phyloP scores from a whole-genome alignment of 2,888 invertebrate genomes.

The Acleris cristana region DNA sequence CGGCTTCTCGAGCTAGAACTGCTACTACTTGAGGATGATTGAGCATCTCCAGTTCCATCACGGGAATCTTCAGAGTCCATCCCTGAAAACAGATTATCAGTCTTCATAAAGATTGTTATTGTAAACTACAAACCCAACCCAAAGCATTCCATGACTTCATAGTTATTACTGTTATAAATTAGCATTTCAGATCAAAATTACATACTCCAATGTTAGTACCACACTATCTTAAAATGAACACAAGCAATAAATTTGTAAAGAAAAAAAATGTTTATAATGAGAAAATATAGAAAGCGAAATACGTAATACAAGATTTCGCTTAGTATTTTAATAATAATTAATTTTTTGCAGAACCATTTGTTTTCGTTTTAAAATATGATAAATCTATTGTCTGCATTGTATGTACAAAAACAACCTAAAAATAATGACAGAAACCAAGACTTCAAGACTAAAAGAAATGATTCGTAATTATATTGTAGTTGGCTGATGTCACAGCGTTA shows the following conservation, averaged over 20 bases:
- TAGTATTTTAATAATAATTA: not conserved
- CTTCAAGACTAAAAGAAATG: conserved; percentile 6
- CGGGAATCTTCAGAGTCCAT: conserved; percentile 86
- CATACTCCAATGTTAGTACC: conserved; percentile 29
- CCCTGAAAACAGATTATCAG: conserved; percentile 65
- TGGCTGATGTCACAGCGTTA: conserved; percentile 36
- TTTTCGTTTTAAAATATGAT: conserved; percentile 10
- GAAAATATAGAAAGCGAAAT: not conserved
- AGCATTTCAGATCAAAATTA: conserved; percentile 25
- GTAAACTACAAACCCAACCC: conserved; percentile 45
- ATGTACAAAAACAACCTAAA: conserved; percentile 26
- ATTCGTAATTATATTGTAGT: conserved; percentile 24
- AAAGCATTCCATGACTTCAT: conserved; percentile 41
- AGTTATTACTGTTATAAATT: conserved; percentile 23
- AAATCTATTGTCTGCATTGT: conserved; percentile 25
- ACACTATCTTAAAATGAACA: conserved; percentile 28
- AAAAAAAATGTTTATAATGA: conserved; percentile 12
- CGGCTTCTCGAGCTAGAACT: conserved; percentile 76
- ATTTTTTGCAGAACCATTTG: not conserved
- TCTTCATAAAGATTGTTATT: conserved; percentile 45
- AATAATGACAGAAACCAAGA: conserved; percentile 10
- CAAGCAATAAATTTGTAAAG: conserved; percentile 29
- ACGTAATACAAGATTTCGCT: not conserved
- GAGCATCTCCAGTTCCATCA: conserved; percentile 74
- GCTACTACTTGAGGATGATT: conserved; percentile 78